A percentile compares a stretch with the other conserved stretches of the same genome.
These are phyloP conservation scores for Perca fluviatilis DNA, from an alignment of 2,113 vertebrate genomes.

Conservation along the genomic window DNA sequence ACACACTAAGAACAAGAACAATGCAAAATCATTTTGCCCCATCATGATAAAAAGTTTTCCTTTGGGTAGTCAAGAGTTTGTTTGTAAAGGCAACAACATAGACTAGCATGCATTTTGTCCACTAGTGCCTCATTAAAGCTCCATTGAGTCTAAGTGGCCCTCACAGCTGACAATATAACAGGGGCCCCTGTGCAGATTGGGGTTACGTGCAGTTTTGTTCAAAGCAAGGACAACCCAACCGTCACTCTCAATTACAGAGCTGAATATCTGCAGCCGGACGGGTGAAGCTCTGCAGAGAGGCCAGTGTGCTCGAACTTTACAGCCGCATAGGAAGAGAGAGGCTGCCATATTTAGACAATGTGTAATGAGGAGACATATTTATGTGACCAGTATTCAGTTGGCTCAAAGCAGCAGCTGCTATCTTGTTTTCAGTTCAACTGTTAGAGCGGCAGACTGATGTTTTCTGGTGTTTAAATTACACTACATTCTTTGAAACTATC, in stretches of 20 bases:
- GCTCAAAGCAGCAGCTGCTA: constrained; percentile 23
- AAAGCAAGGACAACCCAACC: constrained; percentile 78
- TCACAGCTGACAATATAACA: constrained; percentile 77
- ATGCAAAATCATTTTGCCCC: not conserved
- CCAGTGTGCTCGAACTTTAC: constrained; percentile 54
- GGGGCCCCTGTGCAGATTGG: constrained; percentile 73
- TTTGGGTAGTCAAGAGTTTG: not conserved
- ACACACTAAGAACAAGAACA: not conserved
- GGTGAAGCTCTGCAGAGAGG: constrained; percentile 63
- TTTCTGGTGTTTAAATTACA: constrained; percentile 1
- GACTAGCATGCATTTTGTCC: constrained; percentile 50
- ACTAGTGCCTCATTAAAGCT: constrained; percentile 83
- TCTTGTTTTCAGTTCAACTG: constrained; percentile 32
- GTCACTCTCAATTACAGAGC: constrained; percentile 84
- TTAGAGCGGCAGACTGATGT: not conserved
- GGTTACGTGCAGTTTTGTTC: constrained; percentile 74
- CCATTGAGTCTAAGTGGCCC: constrained; percentile 72
- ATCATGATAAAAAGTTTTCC: not conserved
- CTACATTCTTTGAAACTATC: not conserved
- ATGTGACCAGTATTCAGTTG: not conserved
- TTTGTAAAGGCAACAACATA: not conserved
- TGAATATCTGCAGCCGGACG: constrained; percentile 78
- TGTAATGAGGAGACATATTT: constrained; percentile 54
- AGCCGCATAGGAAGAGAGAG: constrained; percentile 37
- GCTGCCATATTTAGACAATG: constrained; percentile 43